Conservation (phyloP, 2,888 invertebrate species). For the Cosmorhoe ocellata region DNA sequence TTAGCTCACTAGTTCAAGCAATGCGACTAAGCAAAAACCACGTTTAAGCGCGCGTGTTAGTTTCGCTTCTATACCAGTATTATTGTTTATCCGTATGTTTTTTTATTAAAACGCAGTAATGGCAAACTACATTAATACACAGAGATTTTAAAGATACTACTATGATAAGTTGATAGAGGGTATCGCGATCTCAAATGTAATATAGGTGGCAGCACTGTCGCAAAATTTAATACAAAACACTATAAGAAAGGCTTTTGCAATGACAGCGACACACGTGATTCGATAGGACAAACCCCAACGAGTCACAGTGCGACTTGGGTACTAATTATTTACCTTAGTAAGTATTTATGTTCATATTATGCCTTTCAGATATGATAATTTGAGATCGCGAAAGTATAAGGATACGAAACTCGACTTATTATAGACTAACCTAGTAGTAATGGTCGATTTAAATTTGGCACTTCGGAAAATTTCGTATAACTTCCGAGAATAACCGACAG, state of each 20-base stretch:
- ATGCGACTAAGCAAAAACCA: not conserved
- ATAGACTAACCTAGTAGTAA: too few relatives aligned
- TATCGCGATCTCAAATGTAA: slow-evolving; percentile 15
- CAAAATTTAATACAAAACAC: too few relatives aligned
- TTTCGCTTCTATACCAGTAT: slow-evolving; percentile 18
- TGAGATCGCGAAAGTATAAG: slow-evolving; percentile 10
- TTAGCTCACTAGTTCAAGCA: not conserved
- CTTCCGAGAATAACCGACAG: too few relatives aligned
- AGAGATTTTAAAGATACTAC: slow-evolving; percentile 36
- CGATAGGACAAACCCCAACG: too few relatives aligned
- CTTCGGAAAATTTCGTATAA: too few relatives aligned
- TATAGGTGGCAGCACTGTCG: not conserved
- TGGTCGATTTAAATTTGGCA: too few relatives aligned
- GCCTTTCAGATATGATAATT: not conserved
- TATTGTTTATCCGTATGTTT: slow-evolving; percentile 13
- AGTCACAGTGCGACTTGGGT: too few relatives aligned
- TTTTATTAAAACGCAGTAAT: slow-evolving; percentile 49
- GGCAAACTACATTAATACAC: slow-evolving; percentile 59
- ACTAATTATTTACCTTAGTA: too few relatives aligned
- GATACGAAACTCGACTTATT: too few relatives aligned
- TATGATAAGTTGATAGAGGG: slow-evolving; percentile 2
- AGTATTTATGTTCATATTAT: too few relatives aligned
- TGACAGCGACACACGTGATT: too few relatives aligned
- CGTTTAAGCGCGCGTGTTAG: not conserved
- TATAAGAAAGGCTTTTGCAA: too few relatives aligned